Evolutionary conservation across 2,888 invertebrate genomes (phyloP).

Genomic region (Argyra leucocephala): DNA sequence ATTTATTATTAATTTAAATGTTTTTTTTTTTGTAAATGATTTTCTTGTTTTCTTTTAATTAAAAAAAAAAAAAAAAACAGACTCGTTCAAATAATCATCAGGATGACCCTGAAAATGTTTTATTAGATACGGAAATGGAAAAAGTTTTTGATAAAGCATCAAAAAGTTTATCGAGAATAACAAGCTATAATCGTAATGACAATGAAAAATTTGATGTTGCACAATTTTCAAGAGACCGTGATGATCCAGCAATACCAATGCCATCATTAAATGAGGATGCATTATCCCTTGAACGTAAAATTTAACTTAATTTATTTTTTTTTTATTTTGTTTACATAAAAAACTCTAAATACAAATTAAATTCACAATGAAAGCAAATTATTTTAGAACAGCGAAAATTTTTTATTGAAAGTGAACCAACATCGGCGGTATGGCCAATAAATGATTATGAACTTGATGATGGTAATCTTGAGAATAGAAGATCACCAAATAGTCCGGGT

Average conservation of each 20-base stretch:
- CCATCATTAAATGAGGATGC: constrained; percentile 30
- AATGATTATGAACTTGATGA: not conserved
- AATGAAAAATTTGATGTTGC: constrained; percentile 52
- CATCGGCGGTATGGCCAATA: not conserved
- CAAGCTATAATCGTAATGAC: not conserved
- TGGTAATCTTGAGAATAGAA: constrained; percentile 32
- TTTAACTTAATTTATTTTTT: not conserved
- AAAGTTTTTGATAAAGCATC: constrained; percentile 66
- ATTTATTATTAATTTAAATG: not conserved
- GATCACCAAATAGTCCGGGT: constrained; percentile 41
- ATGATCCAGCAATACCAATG: constrained; percentile 12
- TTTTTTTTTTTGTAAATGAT: not conserved
- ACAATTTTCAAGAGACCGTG: constrained; percentile 43
- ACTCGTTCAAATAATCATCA: constrained; percentile 28
- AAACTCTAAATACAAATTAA: not conserved
- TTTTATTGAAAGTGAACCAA: constrained; percentile 11
- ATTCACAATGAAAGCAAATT: not conserved
- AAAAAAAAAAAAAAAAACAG: no score
- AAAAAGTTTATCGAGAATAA: constrained; percentile 38
- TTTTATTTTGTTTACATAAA: no score
- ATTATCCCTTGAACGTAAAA: constrained; percentile 5
- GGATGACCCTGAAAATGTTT: constrained; percentile 55
- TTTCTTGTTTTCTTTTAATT: no score
- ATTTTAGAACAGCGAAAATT: constrained; percentile 34
- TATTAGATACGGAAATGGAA: constrained; percentile 80